These are phyloP conservation scores for Lathronympha strigana DNA, from an alignment of 2,888 invertebrate species.

Conservation along the genomic window DNA sequence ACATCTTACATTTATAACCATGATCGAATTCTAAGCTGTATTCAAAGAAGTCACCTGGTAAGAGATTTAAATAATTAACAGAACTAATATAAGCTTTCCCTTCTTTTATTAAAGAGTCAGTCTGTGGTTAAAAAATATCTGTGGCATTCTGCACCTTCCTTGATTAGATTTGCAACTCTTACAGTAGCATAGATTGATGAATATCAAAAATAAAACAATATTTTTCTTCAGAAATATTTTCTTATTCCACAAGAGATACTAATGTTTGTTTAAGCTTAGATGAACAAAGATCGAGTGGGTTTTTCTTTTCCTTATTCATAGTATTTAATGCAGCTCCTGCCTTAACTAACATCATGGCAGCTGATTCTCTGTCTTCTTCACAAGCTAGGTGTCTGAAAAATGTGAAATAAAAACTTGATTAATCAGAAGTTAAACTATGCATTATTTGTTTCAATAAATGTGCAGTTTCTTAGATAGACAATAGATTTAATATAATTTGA, in stretches of 20 bases:
- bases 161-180: too few relatives aligned
- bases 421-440: background rate
- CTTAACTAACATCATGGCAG: constrained; percentile 86
- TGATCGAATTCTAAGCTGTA: background rate
- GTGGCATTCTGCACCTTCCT: too few relatives aligned
- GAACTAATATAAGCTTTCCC: too few relatives aligned
- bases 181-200: too few relatives aligned
- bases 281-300: constrained; percentile 86
- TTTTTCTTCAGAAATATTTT: background rate
- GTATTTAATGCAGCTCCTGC: constrained; percentile 85
- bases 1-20: background rate
- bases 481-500: too few relatives aligned
- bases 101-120: background rate
- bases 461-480: background rate
- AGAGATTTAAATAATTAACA: too few relatives aligned
- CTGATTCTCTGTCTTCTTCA: constrained; percentile 90
- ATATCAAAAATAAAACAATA: background rate
- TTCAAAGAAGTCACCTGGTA: background rate
- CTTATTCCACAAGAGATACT: constrained; percentile 49
- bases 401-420: constrained; percentile 1
- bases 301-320: constrained; percentile 86
- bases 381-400: constrained; percentile 89
- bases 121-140: too few relatives aligned
- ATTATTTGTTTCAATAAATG: background rate
- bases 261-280: constrained; percentile 61